Evolutionary conservation across 2,113 vertebrate genomes (phyloP), one percentile per base, ranked within the genome.

Genomic region (Accipiter cooperii): DNA sequence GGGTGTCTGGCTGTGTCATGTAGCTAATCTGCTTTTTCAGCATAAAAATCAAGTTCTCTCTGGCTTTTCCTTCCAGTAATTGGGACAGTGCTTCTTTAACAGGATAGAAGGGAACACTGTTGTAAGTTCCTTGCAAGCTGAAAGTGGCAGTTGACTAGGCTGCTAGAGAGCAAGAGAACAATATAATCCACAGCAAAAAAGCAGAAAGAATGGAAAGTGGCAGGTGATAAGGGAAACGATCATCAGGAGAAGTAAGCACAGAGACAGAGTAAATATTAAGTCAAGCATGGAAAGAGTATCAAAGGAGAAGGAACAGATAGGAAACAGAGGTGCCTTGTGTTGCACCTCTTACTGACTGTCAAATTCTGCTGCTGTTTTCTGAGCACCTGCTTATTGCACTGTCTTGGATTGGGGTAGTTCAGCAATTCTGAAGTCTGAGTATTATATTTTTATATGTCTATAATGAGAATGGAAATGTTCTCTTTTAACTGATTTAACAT

Each of bases 61-160:
- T 38, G 64, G 34, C 44, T 77, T 69, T 71, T 64, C 6, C 28
- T 68, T 85, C 65, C 22, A 49, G 25, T 49, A 71, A 34, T 18
- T 33, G 42, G 33, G 57, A 38, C 12, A 66, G 60, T 42, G 46
- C 87, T 87, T 24, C 93, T 96, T 86, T 90, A 86, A 71, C 24
- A 61, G 34, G n/a, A 44, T 34, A 34, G 57, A 47, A 91, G 51
- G 83, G 88, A 96, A 96, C 87, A 73, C 46, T 24, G 17, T 51
- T 44, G 42, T 38, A 96, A 77, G 87, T 89, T 96, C 83, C 55
- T 57, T 89, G 34, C 21, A 42, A 29, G 79, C 21, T 64, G 54
- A 64, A 77, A 95, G 87, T 4, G 84, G 63, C 91, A 65, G 96
- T 96, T 96, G 79, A 92, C 60, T 44, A 55, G 84, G 34, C 94